Evolutionary conservation across 2,113 vertebrate genomes (phyloP), one percentile per base, ranked within the genome.

Genomic region (Pterophyllum scalare): DNA sequence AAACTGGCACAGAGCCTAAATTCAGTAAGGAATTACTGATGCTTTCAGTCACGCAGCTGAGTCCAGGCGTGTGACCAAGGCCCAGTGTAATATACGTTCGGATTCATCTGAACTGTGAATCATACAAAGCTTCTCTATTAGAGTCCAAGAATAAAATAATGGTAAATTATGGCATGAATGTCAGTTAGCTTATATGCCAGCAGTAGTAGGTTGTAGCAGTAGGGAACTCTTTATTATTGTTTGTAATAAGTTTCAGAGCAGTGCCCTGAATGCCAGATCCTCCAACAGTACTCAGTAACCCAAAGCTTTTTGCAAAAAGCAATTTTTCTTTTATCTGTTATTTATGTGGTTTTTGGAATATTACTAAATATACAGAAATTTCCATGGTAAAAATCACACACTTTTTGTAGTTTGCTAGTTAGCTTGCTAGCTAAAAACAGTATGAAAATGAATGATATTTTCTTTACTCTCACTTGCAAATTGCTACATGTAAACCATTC

Each of bases 141-240:
- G 62, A 65, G n/a, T 65, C 4, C 38, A 67, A 26, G 38, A 26
- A 67, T 43, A 17, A 24, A 67, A 24, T 67, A 26, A 46, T 26
- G n/a, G 38, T 2, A 26, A 24, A 26, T 46, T 17, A 46, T 17
- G 22, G 14, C 13, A 46, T 67, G 8, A 67, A 43, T 24, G 12
- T n/a, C 4, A 40, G 9, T 40, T 15, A 17, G 43, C 0, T 0
- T 11, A 22, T 0, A 46, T 1, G 24, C 7, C 0, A 46, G 24
- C 14, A 67, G 24, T 43, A 65, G 4, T 3, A 17, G 0, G n/a
- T 24, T 4, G 26, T 60, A 17, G 17, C 31, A 31, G 33, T 17
- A 3, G 43, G 14, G 26, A 65, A 43, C n/a, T 26, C 0, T 17
- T 67, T 9, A 46, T 65, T 65, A 65, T 26, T 67, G 7, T 46